These are phyloP conservation scores for Heteractis magnifica DNA, from an alignment of 92 coral and sea anemone species.

Conservation along the genomic window DNA sequence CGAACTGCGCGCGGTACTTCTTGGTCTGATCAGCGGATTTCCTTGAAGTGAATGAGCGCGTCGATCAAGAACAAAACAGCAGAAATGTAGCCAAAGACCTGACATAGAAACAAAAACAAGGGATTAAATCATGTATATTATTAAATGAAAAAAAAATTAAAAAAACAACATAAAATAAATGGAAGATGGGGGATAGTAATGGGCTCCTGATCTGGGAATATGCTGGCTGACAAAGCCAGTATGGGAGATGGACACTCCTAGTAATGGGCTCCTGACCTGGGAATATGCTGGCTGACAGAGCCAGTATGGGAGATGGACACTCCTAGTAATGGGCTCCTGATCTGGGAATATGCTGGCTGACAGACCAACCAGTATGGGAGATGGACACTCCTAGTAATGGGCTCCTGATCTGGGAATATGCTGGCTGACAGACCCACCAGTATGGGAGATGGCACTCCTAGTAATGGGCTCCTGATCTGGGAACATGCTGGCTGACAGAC, in stretches of 20 bases:
- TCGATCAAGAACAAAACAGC: conserved; percentile 51
- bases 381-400: background rate
- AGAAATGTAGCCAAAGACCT: conserved; percentile 53
- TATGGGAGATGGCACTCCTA: background rate
- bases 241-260: background rate
- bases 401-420: background rate
- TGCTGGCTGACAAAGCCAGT: background rate
- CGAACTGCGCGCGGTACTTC: background rate
- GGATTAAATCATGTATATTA: background rate
- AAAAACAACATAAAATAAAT: too few species aligned
- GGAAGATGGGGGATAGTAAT: background rate
- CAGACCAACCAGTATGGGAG: background rate
- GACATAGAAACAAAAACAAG: background rate
- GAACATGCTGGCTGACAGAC: too few species aligned
- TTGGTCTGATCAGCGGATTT: conserved; percentile 28
- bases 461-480: background rate
- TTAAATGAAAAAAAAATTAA: background rate
- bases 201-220: background rate
- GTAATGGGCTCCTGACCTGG: background rate
- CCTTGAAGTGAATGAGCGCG: conserved; percentile 40
- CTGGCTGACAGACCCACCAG: background rate
- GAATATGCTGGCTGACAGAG: too few species aligned
- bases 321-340: background rate
- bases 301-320: background rate
- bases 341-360: too few species aligned